These are phyloP conservation scores for Emmelina monodactyla DNA, from an alignment of 2,888 invertebrate genomes.

Conservation along the genomic window DNA sequence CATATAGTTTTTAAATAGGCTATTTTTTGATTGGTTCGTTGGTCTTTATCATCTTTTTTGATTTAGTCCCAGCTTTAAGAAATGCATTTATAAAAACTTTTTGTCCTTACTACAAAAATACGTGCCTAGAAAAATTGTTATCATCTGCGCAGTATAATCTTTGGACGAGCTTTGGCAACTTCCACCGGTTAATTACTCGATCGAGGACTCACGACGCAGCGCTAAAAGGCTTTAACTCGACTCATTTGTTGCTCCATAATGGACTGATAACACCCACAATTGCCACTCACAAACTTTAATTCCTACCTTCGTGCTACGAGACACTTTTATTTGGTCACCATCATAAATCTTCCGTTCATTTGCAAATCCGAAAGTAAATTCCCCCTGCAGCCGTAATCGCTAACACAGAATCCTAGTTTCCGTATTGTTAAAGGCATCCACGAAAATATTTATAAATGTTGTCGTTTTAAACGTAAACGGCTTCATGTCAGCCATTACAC, in stretches of 20 bases:
- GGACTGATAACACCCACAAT: slow-evolving; percentile 55
- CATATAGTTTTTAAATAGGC: too few species aligned
- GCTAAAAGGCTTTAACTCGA: slow-evolving; percentile 58
- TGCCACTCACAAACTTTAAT: slow-evolving; percentile 29
- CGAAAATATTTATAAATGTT: background rate
- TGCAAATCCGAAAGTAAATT: too few species aligned
- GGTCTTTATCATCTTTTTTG: too few species aligned
- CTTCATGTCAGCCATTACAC: background rate
- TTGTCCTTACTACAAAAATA: too few species aligned
- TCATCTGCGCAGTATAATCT: too few species aligned
- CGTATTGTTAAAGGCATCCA: too few species aligned
- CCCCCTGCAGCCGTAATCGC: background rate
- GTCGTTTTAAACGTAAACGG: background rate
- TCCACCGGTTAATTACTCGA: slow-evolving; percentile 50
- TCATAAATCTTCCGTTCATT: too few species aligned
- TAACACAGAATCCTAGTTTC: background rate
- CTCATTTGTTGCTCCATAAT: slow-evolving; percentile 57
- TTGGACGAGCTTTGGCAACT: too few species aligned
- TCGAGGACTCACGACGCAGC: slow-evolving; percentile 54
- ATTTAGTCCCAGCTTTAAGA: too few species aligned
- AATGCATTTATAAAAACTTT: too few species aligned
- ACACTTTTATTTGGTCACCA: background rate
- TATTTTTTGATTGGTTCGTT: too few species aligned
- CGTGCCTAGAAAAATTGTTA: too few species aligned
- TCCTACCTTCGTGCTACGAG: slow-evolving; percentile 15